Conservation (phyloP, 2,113 vertebrate genomes). For the Tor tambroides region DNA sequence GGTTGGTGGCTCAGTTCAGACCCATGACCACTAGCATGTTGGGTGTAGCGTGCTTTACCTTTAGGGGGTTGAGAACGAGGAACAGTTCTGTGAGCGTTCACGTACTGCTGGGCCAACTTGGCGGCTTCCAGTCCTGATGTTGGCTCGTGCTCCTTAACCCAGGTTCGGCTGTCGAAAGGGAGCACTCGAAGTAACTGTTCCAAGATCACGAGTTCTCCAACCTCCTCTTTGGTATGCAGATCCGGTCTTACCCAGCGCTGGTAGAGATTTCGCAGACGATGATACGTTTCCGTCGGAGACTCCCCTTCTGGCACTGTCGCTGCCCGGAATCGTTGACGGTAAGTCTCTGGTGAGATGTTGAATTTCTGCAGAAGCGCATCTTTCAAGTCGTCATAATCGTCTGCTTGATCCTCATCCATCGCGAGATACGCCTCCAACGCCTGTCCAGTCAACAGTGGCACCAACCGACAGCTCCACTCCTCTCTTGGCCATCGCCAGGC, state of each 20-base stretch:
- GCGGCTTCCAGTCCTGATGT: background rate
- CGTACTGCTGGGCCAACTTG: background rate
- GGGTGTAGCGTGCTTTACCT: background rate
- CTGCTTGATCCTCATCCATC: background rate
- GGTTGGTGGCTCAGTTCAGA: too few relatives aligned
- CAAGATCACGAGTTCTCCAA: background rate
- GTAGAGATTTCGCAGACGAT: background rate
- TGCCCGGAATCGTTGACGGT: background rate
- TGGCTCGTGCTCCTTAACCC: background rate
- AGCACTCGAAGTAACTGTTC: background rate
- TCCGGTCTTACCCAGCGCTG: background rate
- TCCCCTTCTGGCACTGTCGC: background rate
- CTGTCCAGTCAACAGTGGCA: background rate
- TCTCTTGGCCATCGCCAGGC: background rate
- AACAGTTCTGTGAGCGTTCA: background rate
- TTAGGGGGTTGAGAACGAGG: background rate
- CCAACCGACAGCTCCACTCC: background rate
- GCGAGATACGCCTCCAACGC: background rate
- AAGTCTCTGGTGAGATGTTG: background rate
- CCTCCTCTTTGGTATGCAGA: background rate
- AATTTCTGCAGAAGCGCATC: background rate
- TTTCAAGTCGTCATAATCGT: background rate
- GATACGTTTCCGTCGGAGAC: background rate
- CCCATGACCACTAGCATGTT: too few relatives aligned
- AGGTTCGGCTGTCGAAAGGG: background rate